Percentiles rank a stretch among this genome's conserved stretches.
Conservation (phyloP, 2,888 invertebrate species). For the Aphodius granarius region DNA sequence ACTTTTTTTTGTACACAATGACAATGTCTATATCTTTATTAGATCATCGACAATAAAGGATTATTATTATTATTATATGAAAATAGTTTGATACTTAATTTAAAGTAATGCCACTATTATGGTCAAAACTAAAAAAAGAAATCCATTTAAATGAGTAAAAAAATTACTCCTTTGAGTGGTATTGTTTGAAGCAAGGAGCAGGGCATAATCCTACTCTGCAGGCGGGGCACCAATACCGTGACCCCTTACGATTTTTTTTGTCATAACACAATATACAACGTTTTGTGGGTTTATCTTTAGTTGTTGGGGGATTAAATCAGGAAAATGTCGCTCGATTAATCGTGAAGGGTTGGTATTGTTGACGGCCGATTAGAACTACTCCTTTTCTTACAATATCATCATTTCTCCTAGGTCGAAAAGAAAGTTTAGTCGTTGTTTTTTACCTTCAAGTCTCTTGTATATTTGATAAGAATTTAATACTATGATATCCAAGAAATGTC, state of each 20-base stretch:
- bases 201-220: constrained; percentile 18
- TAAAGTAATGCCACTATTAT: too few relatives aligned
- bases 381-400: background rate
- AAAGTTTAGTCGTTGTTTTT: background rate
- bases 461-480: too few relatives aligned
- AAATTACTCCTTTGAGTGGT: constrained; percentile 17
- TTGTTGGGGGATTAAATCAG: constrained; percentile 6
- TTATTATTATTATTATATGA: too few relatives aligned
- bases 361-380: background rate
- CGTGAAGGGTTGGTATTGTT: background rate
- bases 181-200: constrained; percentile 19
- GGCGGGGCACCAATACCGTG: constrained; percentile 14
- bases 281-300: constrained; percentile 17
- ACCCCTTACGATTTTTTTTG: background rate
- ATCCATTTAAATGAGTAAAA: too few relatives aligned
- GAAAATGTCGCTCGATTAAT: constrained; percentile 4
- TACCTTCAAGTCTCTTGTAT: background rate
- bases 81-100: too few relatives aligned
- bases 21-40: too few relatives aligned
- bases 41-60: too few relatives aligned
- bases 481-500: too few relatives aligned
- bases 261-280: background rate
- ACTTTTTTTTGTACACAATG: too few relatives aligned
- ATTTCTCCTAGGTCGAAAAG: background rate
- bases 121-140: too few relatives aligned